phyloP scores from a whole-genome alignment of 1,140 invertebrate genomes.

The Manduca sexta region DNA sequence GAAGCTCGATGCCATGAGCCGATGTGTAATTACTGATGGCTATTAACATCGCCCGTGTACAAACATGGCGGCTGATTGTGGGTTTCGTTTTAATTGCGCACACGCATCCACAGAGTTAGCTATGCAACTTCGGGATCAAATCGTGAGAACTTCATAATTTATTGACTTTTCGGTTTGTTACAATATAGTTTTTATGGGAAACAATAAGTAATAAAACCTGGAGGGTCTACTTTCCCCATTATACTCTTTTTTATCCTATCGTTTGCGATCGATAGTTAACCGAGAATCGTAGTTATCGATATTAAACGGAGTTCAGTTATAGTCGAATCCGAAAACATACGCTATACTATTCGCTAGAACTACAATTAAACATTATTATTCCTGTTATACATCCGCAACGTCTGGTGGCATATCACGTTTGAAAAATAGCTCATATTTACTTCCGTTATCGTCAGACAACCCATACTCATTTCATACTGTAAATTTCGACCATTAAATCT shows the following conservation, averaged over 20 bases:
- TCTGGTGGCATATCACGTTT: too few relatives aligned
- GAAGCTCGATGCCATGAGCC: conserved; percentile 64
- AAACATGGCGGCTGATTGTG: conserved; percentile 70
- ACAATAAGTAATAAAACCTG: too few relatives aligned
- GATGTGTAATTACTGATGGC: conserved; percentile 68
- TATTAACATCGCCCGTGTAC: conserved; percentile 71
- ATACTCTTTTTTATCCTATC: too few relatives aligned
- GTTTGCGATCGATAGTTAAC: too few relatives aligned
- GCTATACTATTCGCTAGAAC: too few relatives aligned
- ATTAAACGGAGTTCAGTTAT: too few relatives aligned
- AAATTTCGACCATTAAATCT: conserved; percentile 18
- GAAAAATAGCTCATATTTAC: too few relatives aligned
- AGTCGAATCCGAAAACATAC: too few relatives aligned
- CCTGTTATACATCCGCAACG: too few relatives aligned
- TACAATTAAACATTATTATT: too few relatives aligned
- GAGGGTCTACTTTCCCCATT: too few relatives aligned
- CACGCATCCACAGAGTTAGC: conserved; percentile 53
- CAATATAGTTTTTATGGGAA: not conserved
- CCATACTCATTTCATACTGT: not conserved
- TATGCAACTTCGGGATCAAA: conserved; percentile 44
- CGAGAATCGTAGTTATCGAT: too few relatives aligned
- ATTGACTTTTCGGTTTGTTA: not conserved
- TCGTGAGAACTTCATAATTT: conserved; percentile 54
- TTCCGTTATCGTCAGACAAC: not conserved
- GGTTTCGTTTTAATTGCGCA: conserved; percentile 71